Conservation (phyloP, 2,797 vertebrate genomes). For the Zenarchopterus dispar region DNA sequence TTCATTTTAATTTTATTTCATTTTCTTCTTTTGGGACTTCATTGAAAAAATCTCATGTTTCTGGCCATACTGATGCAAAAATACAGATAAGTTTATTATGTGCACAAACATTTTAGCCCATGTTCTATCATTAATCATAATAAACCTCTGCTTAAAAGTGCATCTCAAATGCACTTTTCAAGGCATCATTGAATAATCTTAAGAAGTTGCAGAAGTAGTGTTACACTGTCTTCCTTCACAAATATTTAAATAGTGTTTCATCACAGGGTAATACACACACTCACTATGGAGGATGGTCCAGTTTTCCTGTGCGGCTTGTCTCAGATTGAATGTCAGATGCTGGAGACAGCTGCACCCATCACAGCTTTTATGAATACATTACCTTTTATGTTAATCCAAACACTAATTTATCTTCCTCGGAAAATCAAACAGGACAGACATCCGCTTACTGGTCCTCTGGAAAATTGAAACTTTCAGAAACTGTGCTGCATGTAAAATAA, state of each 20-base stretch:
- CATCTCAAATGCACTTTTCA: background rate
- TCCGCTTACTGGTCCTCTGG: conserved; percentile 34
- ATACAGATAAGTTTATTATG: background rate
- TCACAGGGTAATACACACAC: conserved; percentile 39
- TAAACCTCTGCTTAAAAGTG: background rate
- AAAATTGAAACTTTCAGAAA: conserved; percentile 51
- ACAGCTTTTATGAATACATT: conserved; percentile 81
- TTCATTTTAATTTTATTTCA: too few relatives aligned
- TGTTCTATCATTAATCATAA: conserved; percentile 5
- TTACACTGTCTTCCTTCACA: conserved; percentile 13
- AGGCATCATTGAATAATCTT: conserved; percentile 2
- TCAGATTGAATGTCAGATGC: conserved; percentile 79
- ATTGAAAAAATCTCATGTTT: background rate
- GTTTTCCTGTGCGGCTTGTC: conserved; percentile 58
- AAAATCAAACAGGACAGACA: conserved; percentile 68
- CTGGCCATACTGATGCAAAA: background rate
- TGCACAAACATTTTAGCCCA: conserved; percentile 1
- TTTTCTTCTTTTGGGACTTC: too few relatives aligned
- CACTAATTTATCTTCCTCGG: conserved; percentile 79
- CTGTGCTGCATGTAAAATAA: conserved; percentile 17
- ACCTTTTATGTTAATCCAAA: conserved; percentile 80
- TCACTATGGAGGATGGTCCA: conserved; percentile 50
- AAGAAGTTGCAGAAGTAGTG: conserved; percentile 17
- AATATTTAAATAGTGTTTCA: conserved; percentile 23
- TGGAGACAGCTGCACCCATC: conserved; percentile 83